Percentiles rank a stretch among this genome's conserved stretches.
phyloP scores from a whole-genome alignment of 2,113 vertebrate genomes.

The Elanus axillaris region DNA sequence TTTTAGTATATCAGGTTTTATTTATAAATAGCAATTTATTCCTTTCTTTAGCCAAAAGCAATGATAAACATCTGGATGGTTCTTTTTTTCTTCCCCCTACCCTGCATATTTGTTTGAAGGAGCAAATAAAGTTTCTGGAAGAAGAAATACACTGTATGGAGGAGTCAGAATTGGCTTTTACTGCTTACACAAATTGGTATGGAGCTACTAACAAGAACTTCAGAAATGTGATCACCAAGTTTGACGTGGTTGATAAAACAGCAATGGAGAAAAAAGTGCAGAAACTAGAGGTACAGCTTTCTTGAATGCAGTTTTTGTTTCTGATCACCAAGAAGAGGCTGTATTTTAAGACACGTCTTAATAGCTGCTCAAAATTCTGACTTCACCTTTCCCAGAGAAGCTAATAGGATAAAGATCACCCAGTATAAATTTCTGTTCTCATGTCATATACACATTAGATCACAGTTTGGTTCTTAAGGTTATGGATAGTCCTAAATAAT shows the following conservation, averaged over 20 bases:
- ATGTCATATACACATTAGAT: not conserved
- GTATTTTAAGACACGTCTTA: not conserved
- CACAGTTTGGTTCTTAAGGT: not conserved
- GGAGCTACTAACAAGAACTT: constrained; percentile 82
- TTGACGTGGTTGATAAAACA: constrained; percentile 78
- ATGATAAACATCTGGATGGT: not conserved
- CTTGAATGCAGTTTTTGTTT: not conserved
- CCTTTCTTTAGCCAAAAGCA: not conserved
- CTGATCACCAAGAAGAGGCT: not conserved
- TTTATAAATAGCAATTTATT: not conserved
- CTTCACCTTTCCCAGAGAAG: not conserved
- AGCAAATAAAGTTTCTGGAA: constrained; percentile 88
- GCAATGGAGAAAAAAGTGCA: constrained; percentile 89
- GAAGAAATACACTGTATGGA: constrained; percentile 88
- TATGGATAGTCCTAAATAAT: not conserved
- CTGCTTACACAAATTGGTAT: constrained; percentile 86
- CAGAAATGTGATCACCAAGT: constrained; percentile 71
- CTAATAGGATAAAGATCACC: not conserved
- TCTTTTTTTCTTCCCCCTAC: not conserved
- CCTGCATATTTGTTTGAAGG: constrained; percentile 69
- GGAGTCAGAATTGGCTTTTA: constrained; percentile 84
- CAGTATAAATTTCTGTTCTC: not conserved
- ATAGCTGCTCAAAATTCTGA: not conserved
- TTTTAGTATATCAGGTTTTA: not conserved
- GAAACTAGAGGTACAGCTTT: constrained; percentile 83